A percentile compares a stretch with the other conserved stretches of the same genome.
phyloP scores from a whole-genome alignment of 1,140 invertebrate genomes.

The Lanistes nyassanus region DNA sequence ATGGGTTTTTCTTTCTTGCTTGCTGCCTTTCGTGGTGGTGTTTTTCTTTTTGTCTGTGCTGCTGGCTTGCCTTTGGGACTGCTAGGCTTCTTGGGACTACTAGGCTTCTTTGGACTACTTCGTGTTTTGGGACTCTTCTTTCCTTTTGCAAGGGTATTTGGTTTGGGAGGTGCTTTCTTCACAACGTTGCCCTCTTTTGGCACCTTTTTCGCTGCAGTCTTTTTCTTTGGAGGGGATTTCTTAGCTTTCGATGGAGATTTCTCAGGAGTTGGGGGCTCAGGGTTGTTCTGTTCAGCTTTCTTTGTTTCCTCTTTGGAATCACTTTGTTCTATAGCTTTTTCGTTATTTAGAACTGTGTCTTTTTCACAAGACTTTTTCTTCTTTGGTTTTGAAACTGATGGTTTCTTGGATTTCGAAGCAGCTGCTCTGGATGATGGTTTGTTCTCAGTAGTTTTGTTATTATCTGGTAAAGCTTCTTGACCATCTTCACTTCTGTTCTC shows the following conservation, averaged over 20 bases:
- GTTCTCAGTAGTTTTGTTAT: slow-evolving; percentile 6
- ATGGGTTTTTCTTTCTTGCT: slow-evolving; percentile 32
- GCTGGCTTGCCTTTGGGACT: slow-evolving; percentile 42
- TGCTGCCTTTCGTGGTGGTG: slow-evolving; percentile 31
- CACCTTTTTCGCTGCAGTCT: not conserved
- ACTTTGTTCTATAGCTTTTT: slow-evolving; percentile 30
- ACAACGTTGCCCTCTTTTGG: not conserved
- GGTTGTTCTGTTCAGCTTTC: slow-evolving; percentile 1
- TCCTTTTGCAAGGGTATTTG: slow-evolving; percentile 39
- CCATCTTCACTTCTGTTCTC: slow-evolving; percentile 25
- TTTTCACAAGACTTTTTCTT: slow-evolving; percentile 31
- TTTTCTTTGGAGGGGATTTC: slow-evolving; percentile 17
- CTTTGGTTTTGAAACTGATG: slow-evolving; percentile 12
- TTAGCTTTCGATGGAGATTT: slow-evolving; percentile 19
- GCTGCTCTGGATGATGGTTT: slow-evolving; percentile 18
- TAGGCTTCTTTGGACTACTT: slow-evolving; percentile 25
- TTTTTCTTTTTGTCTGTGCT: slow-evolving; percentile 31
- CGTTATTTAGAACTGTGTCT: slow-evolving; percentile 26
- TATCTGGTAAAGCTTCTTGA: slow-evolving; percentile 9
- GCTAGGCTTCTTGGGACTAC: slow-evolving; percentile 23
- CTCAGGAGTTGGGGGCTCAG: not conserved
- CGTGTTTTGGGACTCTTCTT: slow-evolving; percentile 33
- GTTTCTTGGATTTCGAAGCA: slow-evolving; percentile 14
- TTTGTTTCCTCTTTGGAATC: not conserved
- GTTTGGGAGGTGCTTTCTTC: slow-evolving; percentile 24